phyloP scores from a whole-genome alignment of 2,888 invertebrate genomes.

The Epinotia brunnichana region DNA sequence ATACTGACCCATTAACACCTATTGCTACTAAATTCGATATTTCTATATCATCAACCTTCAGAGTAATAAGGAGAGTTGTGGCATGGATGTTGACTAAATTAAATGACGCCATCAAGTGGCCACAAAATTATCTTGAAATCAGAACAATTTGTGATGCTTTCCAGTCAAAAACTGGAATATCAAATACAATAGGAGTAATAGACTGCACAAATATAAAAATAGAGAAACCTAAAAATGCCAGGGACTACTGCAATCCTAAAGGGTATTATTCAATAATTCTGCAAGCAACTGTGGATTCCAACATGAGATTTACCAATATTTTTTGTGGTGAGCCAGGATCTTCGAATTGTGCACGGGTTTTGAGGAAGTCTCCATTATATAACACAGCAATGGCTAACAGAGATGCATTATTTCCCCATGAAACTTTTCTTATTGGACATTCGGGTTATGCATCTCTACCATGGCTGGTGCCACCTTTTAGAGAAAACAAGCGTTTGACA shows the following conservation, averaged over 20 bases:
- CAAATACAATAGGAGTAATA: slow-evolving; percentile 65
- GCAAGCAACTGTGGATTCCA: slow-evolving; percentile 66
- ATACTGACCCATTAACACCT: slow-evolving; percentile 66
- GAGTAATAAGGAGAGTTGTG: slow-evolving; percentile 67
- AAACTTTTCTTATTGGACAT: slow-evolving; percentile 66
- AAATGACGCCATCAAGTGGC: slow-evolving; percentile 67
- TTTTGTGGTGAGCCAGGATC: slow-evolving; percentile 73
- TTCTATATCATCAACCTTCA: slow-evolving; percentile 69
- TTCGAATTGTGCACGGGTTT: slow-evolving; percentile 60
- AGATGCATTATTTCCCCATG: slow-evolving; percentile 62
- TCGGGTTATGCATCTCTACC: slow-evolving; percentile 66
- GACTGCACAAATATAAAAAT: slow-evolving; percentile 69
- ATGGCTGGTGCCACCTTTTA: slow-evolving; percentile 67
- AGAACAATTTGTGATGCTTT: slow-evolving; percentile 59
- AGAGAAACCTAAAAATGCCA: slow-evolving; percentile 67
- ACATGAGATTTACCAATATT: slow-evolving; percentile 65
- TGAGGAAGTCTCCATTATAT: slow-evolving; percentile 66
- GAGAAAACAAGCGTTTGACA: slow-evolving; percentile 67
- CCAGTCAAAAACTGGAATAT: slow-evolving; percentile 62
- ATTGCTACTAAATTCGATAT: slow-evolving; percentile 70
- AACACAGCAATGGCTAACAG: slow-evolving; percentile 61
- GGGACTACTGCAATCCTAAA: slow-evolving; percentile 66
- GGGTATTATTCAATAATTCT: slow-evolving; percentile 68
- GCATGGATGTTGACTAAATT: slow-evolving; percentile 69
- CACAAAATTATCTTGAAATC: slow-evolving; percentile 59